Evolutionary conservation across 2,113 vertebrate species (phyloP), one percentile per base, ranked within the genome.

Genomic region (Nothoprocta pentlandii): DNA sequence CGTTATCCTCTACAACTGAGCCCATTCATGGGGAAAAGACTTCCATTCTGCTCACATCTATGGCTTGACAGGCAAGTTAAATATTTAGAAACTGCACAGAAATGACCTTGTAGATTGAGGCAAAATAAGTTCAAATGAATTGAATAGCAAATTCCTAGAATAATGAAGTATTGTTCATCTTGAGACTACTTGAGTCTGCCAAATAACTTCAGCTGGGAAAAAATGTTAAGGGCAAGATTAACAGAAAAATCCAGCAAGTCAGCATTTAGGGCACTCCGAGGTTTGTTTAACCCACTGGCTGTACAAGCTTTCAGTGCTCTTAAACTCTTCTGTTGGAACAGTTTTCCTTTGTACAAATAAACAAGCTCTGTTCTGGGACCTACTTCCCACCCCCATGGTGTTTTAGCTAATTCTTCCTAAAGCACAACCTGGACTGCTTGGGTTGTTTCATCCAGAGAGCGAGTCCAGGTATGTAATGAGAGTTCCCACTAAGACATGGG

Each of bases 191-290:
- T 67, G 23, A 83, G 76, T 12, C 34, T 91, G 82, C 85, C 85
- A 94, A 41, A 70, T 78, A 75, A 84, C 90, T 83, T 92, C 90
- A 89, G 16, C 64, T 80, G 47, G 86, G 92, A 90, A 92, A 90
- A 86, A 69, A 78, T 22, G n/a, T 54, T 26, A 56, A 84, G 36
- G 89, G 69, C 74, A 64, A 89, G 88, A 78, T 71, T 61, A 86
- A 94, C 76, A 68, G 21, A 88, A 85, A 63, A 94, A 96, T 94
- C 59, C 36, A 73, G 49, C 12, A 80, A 90, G 87, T 91, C 87
- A 93, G 79, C 85, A 90, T 80, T 93, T 77, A 77, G 47, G 71
- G 44, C 44, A 62, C 71, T 85, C 71, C 36, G n/a, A 13, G 3
- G 4, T 51, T 83, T 94, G 71, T 86, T 63, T 80, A 83, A 88